Evolutionary conservation across 2,113 vertebrate genomes (phyloP).

Genomic region (Shinisaurus crocodilurus): DNA sequence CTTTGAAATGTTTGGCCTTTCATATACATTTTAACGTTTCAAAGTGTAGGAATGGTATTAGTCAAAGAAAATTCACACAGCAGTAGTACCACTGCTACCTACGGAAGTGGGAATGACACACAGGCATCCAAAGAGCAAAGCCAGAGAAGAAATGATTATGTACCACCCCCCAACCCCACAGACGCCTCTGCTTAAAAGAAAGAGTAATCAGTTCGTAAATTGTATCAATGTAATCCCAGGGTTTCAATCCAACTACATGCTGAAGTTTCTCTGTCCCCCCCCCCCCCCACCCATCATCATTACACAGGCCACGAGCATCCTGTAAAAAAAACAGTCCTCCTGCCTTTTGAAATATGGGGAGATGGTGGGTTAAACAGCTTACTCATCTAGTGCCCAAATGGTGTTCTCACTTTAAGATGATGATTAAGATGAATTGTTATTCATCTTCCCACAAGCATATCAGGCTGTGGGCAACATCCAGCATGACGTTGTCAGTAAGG

Average conservation of each 20-base stretch:
- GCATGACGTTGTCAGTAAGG: too few species aligned
- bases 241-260: conserved; percentile 50
- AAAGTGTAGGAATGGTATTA: conserved; percentile 59
- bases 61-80: conserved; percentile 59
- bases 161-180: not conserved
- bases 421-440: not conserved
- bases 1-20: conserved; percentile 67
- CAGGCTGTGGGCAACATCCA: not conserved
- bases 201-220: conserved; percentile 65
- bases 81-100: conserved; percentile 30
- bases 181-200: conserved; percentile 63
- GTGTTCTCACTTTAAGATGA: not conserved
- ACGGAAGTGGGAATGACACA: conserved; percentile 53
- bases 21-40: conserved; percentile 62
- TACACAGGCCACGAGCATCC: conserved; percentile 25
- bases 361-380: conserved; percentile 1
- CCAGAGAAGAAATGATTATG: conserved; percentile 62
- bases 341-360: conserved; percentile 52
- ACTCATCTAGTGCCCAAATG: not conserved
- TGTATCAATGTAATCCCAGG: conserved; percentile 59
- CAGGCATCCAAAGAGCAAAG: conserved; percentile 47
- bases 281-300: not conserved
- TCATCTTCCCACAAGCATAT: not conserved
- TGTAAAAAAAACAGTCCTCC: conserved; percentile 45
- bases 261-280: conserved; percentile 41